Conservation (phyloP, 2,113 vertebrate species). For the Laticauda laticaudata region DNA sequence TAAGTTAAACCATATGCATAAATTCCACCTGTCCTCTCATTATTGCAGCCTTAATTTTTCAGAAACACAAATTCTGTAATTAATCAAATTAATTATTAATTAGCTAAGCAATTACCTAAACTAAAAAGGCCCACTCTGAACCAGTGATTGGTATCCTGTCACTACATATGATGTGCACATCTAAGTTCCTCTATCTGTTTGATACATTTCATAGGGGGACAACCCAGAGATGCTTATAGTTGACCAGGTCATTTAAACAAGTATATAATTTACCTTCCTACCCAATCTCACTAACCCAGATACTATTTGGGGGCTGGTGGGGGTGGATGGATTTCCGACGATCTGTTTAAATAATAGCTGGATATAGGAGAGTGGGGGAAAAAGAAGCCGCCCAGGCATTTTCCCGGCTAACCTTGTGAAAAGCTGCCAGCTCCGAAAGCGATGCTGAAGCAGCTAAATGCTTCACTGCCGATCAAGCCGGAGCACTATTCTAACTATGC, state of each 20-base stretch:
- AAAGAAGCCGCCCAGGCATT: no score
- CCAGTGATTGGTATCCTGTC: background rate
- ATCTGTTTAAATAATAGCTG: background rate
- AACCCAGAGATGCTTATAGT: slow-evolving; percentile 22
- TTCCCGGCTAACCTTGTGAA: background rate
- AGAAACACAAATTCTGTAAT: background rate
- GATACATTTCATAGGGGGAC: slow-evolving; percentile 14
- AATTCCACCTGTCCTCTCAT: background rate
- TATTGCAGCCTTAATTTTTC: background rate
- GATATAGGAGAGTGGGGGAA: background rate
- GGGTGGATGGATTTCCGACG: background rate
- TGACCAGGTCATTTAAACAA: slow-evolving; percentile 8
- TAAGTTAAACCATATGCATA: background rate
- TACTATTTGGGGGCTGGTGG: background rate
- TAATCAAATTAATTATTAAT: background rate
- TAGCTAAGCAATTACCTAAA: background rate
- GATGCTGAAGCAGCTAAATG: background rate
- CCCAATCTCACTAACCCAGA: background rate
- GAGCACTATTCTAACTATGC: background rate
- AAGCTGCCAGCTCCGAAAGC: slow-evolving; percentile 22
- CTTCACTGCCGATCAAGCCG: background rate
- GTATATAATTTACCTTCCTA: slow-evolving; percentile 24
- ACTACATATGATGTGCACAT: background rate
- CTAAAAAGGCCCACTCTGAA: background rate
- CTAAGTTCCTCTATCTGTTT: slow-evolving; percentile 40